Evolutionary conservation across 2,113 vertebrate species (phyloP).

Genomic region (Pedionomus torquatus): DNA sequence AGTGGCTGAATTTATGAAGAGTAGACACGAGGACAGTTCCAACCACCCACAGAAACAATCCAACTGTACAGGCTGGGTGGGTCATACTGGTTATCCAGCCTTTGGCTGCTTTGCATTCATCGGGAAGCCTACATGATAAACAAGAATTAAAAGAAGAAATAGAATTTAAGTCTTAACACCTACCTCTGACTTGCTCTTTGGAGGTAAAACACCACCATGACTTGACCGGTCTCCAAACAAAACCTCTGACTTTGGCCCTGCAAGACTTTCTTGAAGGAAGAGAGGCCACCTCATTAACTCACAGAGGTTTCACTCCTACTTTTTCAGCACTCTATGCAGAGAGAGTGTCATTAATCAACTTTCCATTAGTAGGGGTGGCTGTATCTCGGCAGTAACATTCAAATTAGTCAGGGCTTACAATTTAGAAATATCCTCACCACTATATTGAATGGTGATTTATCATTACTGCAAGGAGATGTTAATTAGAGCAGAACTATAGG

Average conservation of each 20-base stretch:
- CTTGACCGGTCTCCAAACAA: background rate
- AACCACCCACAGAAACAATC: background rate
- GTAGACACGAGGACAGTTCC: background rate
- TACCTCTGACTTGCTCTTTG: background rate
- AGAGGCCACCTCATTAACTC: background rate
- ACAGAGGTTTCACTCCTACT: background rate
- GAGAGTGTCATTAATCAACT: constrained; percentile 41
- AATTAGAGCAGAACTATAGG: constrained; percentile 45
- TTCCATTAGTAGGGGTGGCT: constrained; percentile 16
- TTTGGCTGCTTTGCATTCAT: background rate
- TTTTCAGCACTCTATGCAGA: constrained; percentile 11
- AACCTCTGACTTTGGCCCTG: background rate
- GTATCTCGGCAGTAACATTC: constrained; percentile 26
- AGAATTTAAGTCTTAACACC: background rate
- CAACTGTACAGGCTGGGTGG: background rate
- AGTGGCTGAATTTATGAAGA: background rate
- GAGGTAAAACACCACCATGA: background rate
- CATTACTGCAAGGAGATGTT: constrained; percentile 31
- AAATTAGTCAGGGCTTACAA: constrained; percentile 24
- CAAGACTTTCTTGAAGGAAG: background rate
- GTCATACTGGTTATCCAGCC: background rate
- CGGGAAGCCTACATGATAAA: background rate
- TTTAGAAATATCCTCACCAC: constrained; percentile 26
- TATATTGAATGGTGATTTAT: constrained; percentile 39
- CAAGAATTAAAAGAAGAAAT: background rate